Evolutionary conservation across 2,797 vertebrate species (phyloP), one percentile per base, ranked within the genome.

Genomic region (Xiphophorus birchmanni): DNA sequence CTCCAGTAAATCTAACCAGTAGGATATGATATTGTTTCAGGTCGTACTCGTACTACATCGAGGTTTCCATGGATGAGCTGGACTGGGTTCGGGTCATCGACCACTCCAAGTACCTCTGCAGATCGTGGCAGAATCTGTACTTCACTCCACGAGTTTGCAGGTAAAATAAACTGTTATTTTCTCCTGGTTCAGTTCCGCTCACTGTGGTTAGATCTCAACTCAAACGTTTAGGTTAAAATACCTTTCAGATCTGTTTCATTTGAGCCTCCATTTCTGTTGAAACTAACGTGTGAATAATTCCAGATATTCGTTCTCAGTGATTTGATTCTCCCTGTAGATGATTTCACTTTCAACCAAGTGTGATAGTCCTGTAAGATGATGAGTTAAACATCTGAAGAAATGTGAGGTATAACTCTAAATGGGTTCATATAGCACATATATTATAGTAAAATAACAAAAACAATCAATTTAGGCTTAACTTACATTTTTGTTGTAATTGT

Each of bases 61-160:
- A 99, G 87, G 98, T 99, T 40, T 99, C 98, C 29, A 99, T 99
- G 98, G 98, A 99, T 78, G 98, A 99, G 91, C 95, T 99, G 91
- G 98, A 99, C 91, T 99, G 98, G 98, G 96, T 99, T 56, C 96
- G 98, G 2, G 98, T 99, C 32, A 97, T 98, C 0, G 98, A 99
- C 93, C 98, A 99, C 89, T 97, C 98, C 0, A 97, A 97, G 85
- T 97, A 96, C 78, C 96, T 99, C 26, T 99, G 98, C 91, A 97
- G 98, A 69, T 99, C 98, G 18, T 99, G 98, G 98, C 98, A 99
- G 94, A 98, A 97, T 85, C 95, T 99, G 0, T 99, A 96, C 93
- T 99, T 99, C 92, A 95, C 96, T 56, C 96, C 98, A 0, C 95
- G 96, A 12, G 98, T 99, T 77, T 99, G 98, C 97, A 98, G 98